Evolutionary conservation across 1,140 invertebrate genomes (phyloP).

Genomic region (Apis florea): DNA sequence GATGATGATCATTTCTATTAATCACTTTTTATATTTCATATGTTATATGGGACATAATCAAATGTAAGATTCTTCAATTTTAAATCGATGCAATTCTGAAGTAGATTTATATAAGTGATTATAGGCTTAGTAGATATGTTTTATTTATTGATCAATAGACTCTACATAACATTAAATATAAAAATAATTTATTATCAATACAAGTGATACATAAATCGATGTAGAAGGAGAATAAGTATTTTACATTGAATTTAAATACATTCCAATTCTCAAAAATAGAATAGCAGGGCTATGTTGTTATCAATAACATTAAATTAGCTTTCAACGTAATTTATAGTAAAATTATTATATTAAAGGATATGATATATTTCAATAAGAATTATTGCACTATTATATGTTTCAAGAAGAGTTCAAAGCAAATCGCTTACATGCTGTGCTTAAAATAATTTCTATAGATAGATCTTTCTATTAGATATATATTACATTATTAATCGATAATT

Average conservation of each 20-base stretch:
- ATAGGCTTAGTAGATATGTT: neutral
- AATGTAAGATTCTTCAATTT: constrained; percentile 36
- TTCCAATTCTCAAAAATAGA: constrained; percentile 17
- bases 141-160: neutral
- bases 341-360: constrained; percentile 39
- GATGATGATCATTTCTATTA: constrained; percentile 54
- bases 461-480: constrained; percentile 9
- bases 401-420: constrained; percentile 3
- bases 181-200: constrained; percentile 6
- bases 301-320: neutral
- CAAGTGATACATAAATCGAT: no score
- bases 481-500: neutral
- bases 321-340: constrained; percentile 8
- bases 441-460: neutral
- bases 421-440: constrained; percentile 24
- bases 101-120: neutral
- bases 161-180: neutral
- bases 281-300: neutral
- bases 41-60: constrained; percentile 49
- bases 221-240: neutral
- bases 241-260: constrained; percentile 20
- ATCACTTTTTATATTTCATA: constrained; percentile 64
- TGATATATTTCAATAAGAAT: constrained; percentile 6
- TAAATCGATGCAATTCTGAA: constrained; percentile 47
- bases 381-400: constrained; percentile 18